These are phyloP conservation scores for Elymnias hypermnestra DNA, from an alignment of 1,140 invertebrate genomes.

Conservation along the genomic window DNA sequence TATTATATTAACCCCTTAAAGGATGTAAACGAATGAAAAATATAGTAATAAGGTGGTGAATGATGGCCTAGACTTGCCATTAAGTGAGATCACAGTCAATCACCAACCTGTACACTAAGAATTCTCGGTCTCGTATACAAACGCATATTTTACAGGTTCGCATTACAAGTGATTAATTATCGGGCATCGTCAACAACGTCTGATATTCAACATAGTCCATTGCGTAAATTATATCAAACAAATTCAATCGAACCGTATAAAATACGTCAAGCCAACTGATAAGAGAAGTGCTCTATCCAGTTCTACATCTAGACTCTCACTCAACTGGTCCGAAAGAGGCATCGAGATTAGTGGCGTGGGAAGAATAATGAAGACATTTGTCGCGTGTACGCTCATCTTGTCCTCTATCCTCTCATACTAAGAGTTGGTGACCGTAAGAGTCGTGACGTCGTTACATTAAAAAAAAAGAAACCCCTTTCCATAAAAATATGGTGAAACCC, in stretches of 20 bases:
- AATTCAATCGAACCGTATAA: conserved; percentile 19
- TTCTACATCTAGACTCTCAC: conserved; percentile 17
- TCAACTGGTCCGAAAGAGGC: conserved; percentile 27
- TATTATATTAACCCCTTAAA: no score
- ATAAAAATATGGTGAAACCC: no score
- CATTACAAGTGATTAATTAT: not conserved
- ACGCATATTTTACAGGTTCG: not conserved
- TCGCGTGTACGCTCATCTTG: no score
- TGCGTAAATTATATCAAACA: conserved; percentile 18
- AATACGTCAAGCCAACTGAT: conserved; percentile 22
- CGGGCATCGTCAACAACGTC: not conserved
- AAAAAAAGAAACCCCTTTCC: no score
- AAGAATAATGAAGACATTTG: conserved; percentile 63
- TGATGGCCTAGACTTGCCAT: no score
- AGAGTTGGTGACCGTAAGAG: not conserved
- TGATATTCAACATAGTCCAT: conserved; percentile 1
- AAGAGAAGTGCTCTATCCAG: conserved; percentile 20
- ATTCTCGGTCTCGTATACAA: no score
- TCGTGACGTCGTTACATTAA: no score
- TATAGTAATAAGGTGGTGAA: no score
- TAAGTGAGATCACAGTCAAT: no score
- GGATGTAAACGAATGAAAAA: no score
- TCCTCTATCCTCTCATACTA: conserved; percentile 17
- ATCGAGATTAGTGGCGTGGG: conserved; percentile 41
- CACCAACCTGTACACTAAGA: no score